These are phyloP conservation scores for Glyptemys insculpta DNA, from an alignment of 2,797 vertebrate genomes.

Conservation along the genomic window DNA sequence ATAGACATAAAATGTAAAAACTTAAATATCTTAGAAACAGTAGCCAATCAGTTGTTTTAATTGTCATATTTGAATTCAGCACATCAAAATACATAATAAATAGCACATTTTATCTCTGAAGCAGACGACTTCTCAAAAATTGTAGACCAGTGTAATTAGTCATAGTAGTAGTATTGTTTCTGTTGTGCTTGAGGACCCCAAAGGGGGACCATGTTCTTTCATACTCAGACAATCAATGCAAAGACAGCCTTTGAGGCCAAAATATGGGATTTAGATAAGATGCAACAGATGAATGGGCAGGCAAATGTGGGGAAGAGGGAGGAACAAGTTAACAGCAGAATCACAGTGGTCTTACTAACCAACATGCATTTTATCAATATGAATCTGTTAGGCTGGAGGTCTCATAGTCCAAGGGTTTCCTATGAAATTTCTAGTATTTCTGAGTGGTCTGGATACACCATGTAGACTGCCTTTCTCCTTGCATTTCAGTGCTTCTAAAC, in stretches of 20 bases:
- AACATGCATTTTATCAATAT: background rate
- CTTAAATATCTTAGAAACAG: too few relatives aligned
- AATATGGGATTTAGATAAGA: background rate
- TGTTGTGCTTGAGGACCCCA: background rate
- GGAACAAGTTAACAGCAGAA: background rate
- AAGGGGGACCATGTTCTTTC: background rate
- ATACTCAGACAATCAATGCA: background rate
- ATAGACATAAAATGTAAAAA: too few relatives aligned
- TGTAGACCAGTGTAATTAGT: too few relatives aligned
- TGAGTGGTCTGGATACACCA: background rate
- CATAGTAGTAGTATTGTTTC: too few relatives aligned
- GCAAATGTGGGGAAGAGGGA: background rate
- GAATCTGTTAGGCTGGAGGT: background rate
- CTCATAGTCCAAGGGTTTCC: background rate
- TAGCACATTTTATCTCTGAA: too few relatives aligned
- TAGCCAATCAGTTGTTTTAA: too few relatives aligned
- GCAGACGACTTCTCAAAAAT: too few relatives aligned
- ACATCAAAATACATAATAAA: too few relatives aligned
- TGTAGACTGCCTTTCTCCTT: background rate
- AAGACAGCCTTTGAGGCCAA: background rate
- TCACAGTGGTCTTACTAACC: background rate
- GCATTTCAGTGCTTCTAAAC: background rate
- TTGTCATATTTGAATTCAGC: too few relatives aligned
- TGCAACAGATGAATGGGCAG: background rate
- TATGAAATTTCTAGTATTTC: accelerated